These are phyloP conservation scores for Halcyon chelicuti DNA, from an alignment of 2,797 vertebrate species.

Conservation along the genomic window DNA sequence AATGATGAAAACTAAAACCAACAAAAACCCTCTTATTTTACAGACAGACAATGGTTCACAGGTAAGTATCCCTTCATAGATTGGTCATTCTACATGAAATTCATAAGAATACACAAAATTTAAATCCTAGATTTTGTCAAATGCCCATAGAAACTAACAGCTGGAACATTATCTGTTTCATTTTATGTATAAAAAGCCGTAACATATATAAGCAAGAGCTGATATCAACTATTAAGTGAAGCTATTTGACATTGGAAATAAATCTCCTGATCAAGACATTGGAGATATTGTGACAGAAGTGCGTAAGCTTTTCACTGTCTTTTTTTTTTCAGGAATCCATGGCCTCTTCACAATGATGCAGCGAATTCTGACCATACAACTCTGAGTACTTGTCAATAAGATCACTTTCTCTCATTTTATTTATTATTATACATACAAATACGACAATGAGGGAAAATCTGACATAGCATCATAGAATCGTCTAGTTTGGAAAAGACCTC, in stretches of 20 bases:
- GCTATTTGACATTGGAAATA: neutral
- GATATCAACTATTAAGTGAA: neutral
- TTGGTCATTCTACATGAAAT: neutral
- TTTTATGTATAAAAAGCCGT: neutral
- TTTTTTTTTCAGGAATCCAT: neutral
- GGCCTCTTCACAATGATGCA: neutral
- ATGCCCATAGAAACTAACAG: neutral
- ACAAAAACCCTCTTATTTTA: neutral
- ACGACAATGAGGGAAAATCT: neutral
- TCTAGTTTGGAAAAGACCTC: too few relatives aligned
- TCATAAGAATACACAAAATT: neutral
- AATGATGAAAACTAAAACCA: neutral
- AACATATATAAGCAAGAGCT: neutral
- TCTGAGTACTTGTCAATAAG: neutral
- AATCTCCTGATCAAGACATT: neutral
- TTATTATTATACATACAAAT: neutral
- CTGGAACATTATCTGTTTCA: neutral
- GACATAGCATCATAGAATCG: too few relatives aligned
- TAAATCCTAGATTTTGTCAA: neutral
- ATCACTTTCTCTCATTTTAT: neutral
- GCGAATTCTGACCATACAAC: neutral
- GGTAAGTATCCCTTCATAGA: neutral
- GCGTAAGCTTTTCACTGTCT: neutral
- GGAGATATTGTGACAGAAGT: neutral
- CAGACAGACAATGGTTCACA: neutral